Percentiles rank a stretch among this genome's conserved stretches.
Evolutionary conservation across 2,797 vertebrate genomes (phyloP).

Genomic region (Numenius phaeopus): DNA sequence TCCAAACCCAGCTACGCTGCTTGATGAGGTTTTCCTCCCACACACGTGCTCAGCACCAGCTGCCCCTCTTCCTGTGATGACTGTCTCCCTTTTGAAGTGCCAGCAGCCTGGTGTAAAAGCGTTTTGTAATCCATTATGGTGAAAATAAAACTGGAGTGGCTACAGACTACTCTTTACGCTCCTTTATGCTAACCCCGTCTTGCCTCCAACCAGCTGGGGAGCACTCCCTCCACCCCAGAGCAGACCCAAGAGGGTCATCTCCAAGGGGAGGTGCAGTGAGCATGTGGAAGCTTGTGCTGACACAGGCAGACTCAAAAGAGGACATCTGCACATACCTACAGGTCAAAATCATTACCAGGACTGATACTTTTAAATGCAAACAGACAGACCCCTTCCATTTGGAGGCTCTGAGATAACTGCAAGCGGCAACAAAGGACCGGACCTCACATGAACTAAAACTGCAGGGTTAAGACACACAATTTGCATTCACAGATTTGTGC

Average conservation of each 20-base stretch:
- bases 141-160: conserved; percentile 30
- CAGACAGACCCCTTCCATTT: not conserved
- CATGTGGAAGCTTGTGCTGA: not conserved
- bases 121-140: not conserved
- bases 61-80: conserved; percentile 60
- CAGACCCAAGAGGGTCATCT: not conserved
- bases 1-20: not conserved
- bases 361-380: not conserved
- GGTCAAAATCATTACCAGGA: not conserved
- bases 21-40: conserved; percentile 54
- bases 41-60: conserved; percentile 12
- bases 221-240: not conserved
- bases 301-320: not conserved
- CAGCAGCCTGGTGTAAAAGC: conserved; percentile 22
- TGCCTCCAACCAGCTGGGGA: not conserved
- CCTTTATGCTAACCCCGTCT: not conserved
- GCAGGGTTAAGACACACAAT: not conserved
- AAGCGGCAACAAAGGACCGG: not conserved
- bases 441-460: not conserved
- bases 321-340: not conserved
- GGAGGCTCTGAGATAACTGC: not conserved
- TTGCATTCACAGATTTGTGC: not conserved
- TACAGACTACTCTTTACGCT: not conserved
- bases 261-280: not conserved
- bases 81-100: conserved; percentile 49